Conservation (phyloP, 2,888 invertebrate species). For the Bruchidius siliquastri region DNA sequence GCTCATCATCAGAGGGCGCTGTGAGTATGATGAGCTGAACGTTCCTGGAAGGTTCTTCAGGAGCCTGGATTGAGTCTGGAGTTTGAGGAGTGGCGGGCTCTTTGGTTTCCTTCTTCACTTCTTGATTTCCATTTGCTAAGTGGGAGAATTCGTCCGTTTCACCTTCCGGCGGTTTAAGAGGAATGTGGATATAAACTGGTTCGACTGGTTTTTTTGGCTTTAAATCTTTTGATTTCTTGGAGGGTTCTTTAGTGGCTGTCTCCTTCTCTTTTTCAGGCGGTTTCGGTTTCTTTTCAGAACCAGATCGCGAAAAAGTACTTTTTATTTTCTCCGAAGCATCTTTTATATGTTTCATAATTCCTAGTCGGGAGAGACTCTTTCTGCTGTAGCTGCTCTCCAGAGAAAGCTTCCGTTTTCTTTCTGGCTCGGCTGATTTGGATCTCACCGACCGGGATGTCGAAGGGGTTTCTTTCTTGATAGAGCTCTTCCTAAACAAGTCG, state of each 20-base stretch:
- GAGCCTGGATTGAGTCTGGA: constrained; percentile 16
- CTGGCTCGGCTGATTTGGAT: constrained; percentile 38
- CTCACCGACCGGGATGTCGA: constrained; percentile 17
- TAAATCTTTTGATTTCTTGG: constrained; percentile 10
- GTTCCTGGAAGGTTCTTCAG: constrained; percentile 13
- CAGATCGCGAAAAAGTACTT: constrained; percentile 26
- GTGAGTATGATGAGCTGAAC: constrained; percentile 45
- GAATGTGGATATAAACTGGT: constrained; percentile 45
- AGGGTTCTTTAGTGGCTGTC: constrained; percentile 15
- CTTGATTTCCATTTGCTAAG: constrained; percentile 31
- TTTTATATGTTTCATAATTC: constrained; percentile 35
- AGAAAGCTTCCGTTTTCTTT: constrained; percentile 35
- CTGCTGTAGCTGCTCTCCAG: constrained; percentile 38
- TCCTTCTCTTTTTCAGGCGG: constrained; percentile 14
- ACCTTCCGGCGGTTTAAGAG: constrained; percentile 43
- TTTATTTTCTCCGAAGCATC: constrained; percentile 41
- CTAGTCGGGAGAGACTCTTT: constrained; percentile 35
- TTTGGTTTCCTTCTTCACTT: neutral
- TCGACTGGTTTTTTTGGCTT: constrained; percentile 19
- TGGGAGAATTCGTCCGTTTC: constrained; percentile 43
- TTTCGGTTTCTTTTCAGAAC: constrained; percentile 22
- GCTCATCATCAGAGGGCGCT: constrained; percentile 46
- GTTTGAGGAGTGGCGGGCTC: constrained; percentile 17
- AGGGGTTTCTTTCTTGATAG: constrained; percentile 5
- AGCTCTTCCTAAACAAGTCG: constrained; percentile 22